Base-by-base conservation (phyloP, 2,888 invertebrate genomes). In the Apodemia mormo region DNA sequence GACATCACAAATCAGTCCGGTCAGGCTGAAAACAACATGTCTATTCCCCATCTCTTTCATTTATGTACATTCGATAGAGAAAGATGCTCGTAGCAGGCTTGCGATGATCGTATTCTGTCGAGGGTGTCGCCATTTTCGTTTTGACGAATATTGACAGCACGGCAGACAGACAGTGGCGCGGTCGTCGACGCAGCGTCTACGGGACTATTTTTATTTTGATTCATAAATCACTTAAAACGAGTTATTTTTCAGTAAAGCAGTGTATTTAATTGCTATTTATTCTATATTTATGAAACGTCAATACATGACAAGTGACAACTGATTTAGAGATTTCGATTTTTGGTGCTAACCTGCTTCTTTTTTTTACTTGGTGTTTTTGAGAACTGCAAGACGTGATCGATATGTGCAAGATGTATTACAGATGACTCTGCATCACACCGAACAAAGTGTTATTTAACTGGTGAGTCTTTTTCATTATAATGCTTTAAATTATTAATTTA, bases 111-210 rank as follows among this genome's bases (percentile, higher is more conserved):
- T 91, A 89, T 90, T 90, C 90, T 85, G 91, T 90, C 90, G 92
- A 92, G 92, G 95, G 95, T 95, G 95, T 95, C 95, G 95, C 95
- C 95, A 95, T 95, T 95, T 95, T 95, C 94, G 85, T 92, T 94
- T 95, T 95, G 95, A 95, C 95, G 95, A 95, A 95, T 95, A 95
- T 95, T 95, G 95, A 95, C 95, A 95, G 95, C 94, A 80, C 86
- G 86, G 89, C 92, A 92, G 92, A 92, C 92, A 92, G 92, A 92
- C 92, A 91, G 92, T 85, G 87, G 89, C 90, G 90, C 91, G 90
- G 87, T 81, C 85, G 89, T 87, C 88, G 92, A 92, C 91, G 85
- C 87, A 88, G 89, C 91, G 91, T 92, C 92, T 92, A 83, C 85
- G 81, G 81, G 82, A 87, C 85, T 91, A 92, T 92, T 92, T 92